phyloP scores from a whole-genome alignment of 2,888 invertebrate species.

The Tachystola acroxantha region DNA sequence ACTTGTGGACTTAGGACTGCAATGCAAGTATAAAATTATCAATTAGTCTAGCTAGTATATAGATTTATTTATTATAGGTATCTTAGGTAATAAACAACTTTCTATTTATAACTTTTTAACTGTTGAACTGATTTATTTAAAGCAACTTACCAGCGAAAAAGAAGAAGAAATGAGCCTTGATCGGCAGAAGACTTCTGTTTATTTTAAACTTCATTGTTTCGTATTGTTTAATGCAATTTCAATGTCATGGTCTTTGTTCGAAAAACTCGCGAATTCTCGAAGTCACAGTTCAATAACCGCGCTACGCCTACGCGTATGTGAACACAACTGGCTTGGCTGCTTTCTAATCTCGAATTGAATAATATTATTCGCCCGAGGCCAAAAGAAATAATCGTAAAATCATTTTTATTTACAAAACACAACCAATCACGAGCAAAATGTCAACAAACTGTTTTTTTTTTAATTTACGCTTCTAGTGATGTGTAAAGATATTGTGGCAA shows the following conservation, averaged over 20 bases:
- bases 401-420: conserved; percentile 14
- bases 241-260: neutral
- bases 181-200: conserved; percentile 83
- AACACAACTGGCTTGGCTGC: conserved; percentile 13
- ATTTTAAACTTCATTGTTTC: conserved; percentile 78
- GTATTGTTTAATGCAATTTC: too few relatives aligned
- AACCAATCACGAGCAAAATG: neutral
- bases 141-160: conserved; percentile 88
- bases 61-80: too few relatives aligned
- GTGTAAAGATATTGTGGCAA: too few relatives aligned
- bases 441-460: neutral
- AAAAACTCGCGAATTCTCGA: too few relatives aligned
- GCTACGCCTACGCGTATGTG: neutral
- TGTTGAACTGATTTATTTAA: too few relatives aligned
- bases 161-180: conserved; percentile 93
- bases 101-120: too few relatives aligned
- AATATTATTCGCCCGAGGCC: conserved; percentile 12
- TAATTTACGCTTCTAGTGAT: neutral
- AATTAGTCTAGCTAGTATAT: too few relatives aligned
- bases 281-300: neutral
- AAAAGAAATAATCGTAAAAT: conserved; percentile 5
- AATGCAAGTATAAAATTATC: too few relatives aligned
- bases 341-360: conserved; percentile 18
- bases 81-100: too few relatives aligned
- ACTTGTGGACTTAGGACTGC: too few relatives aligned